Conservation (phyloP, 2,113 vertebrate genomes). For the Vimba vimba region DNA sequence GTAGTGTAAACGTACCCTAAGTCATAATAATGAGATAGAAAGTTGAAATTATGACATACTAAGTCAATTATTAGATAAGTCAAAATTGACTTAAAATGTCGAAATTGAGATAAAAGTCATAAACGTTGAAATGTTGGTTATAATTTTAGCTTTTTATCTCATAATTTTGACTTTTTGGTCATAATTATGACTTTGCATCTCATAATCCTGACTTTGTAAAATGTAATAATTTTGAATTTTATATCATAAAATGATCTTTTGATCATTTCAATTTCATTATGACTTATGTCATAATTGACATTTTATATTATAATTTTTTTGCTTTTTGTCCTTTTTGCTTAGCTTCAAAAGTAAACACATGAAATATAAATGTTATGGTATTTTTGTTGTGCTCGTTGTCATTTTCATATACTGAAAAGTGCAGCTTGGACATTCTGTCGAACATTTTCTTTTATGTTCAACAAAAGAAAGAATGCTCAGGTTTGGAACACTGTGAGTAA, state of each 20-base stretch:
- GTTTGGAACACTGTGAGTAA: not conserved
- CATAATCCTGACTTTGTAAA: too few relatives aligned
- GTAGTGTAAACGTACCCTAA: too few relatives aligned
- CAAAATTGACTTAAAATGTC: not conserved
- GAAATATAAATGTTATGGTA: not conserved
- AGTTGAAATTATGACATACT: not conserved
- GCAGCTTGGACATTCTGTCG: not conserved
- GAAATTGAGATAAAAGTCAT: not conserved
- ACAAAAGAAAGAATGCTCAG: not conserved
- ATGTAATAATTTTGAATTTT: too few relatives aligned
- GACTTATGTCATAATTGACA: too few relatives aligned
- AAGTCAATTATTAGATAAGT: not conserved
- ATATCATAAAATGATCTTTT: too few relatives aligned
- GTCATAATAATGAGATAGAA: not conserved
- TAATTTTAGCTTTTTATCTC: not conserved
- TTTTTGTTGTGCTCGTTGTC: not conserved
- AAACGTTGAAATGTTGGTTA: not conserved
- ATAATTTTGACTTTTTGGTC: too few relatives aligned
- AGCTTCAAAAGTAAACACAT: not conserved
- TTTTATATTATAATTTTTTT: too few relatives aligned
- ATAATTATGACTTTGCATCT: too few relatives aligned
- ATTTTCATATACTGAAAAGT: not conserved
- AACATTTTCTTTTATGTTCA: not conserved
- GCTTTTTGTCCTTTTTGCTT: not conserved
- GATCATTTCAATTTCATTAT: not conserved